phyloP scores from a whole-genome alignment of 1,140 invertebrate genomes.

The Zaprionus ornatus region DNA sequence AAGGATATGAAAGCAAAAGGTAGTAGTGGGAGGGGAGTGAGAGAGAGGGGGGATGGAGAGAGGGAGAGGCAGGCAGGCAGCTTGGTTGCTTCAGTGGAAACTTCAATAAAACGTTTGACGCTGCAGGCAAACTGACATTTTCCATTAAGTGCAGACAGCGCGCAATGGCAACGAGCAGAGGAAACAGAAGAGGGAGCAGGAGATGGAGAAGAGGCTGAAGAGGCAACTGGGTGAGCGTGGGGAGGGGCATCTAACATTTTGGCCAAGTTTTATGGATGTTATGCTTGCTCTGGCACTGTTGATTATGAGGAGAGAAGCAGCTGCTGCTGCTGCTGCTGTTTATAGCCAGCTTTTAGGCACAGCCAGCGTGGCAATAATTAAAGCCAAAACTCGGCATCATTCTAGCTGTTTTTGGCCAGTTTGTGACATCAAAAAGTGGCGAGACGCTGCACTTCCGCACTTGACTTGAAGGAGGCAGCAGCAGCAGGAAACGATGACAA shows the following conservation, averaged over 20 bases:
- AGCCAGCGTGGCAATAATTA: slow-evolving; percentile 31
- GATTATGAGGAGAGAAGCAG: slow-evolving; percentile 32
- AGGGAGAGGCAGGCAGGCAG: slow-evolving; percentile 36
- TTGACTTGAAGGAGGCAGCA: slow-evolving; percentile 8
- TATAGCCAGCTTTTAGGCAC: slow-evolving; percentile 44
- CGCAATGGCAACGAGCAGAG: slow-evolving; percentile 20
- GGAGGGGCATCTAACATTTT: slow-evolving; percentile 24
- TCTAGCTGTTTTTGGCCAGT: slow-evolving; percentile 15
- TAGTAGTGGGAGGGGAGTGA: background rate
- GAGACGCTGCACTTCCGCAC: slow-evolving; percentile 36
- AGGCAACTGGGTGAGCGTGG: background rate
- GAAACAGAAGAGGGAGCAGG: background rate
- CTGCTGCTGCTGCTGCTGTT: slow-evolving; percentile 30
- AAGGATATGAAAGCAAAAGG: slow-evolving; percentile 5
- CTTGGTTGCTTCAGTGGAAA: slow-evolving; percentile 57
- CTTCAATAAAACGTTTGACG: slow-evolving; percentile 82
- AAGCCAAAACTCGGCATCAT: slow-evolving; percentile 13
- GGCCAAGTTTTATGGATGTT: slow-evolving; percentile 45
- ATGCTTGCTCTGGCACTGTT: slow-evolving; percentile 27
- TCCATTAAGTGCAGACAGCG: slow-evolving; percentile 80
- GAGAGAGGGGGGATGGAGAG: background rate
- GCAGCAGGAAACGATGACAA: background rate
- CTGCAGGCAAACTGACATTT: slow-evolving; percentile 78
- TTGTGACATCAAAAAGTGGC: slow-evolving; percentile 61
- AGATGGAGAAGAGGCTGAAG: slow-evolving; percentile 9